Evolutionary conservation across 2,797 vertebrate species (phyloP).

Genomic region (Enteromius viviparus): DNA sequence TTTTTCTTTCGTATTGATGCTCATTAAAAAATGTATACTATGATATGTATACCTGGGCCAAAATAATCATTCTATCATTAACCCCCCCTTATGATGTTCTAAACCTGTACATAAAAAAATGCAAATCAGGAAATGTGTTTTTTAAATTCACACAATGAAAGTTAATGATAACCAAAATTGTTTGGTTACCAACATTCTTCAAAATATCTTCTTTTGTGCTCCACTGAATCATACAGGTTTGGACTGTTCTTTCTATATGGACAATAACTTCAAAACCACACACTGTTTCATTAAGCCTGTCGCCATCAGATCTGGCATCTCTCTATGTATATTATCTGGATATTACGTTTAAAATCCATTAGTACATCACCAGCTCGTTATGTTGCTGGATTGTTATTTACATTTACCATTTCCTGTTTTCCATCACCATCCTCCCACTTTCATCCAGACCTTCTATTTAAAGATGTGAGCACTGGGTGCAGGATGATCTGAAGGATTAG

Average conservation of each 20-base stretch:
- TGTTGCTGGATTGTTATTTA: not conserved
- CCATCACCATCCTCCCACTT: conserved; percentile 61
- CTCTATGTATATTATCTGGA: not conserved
- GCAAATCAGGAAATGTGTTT: not conserved
- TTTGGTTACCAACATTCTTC: conserved; percentile 7
- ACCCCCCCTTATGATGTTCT: not conserved
- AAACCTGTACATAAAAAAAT: not conserved
- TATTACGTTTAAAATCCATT: not conserved
- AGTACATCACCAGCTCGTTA: not conserved
- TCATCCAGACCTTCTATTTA: conserved; percentile 71
- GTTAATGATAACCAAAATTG: not conserved
- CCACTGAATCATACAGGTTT: not conserved
- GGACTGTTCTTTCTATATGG: not conserved
- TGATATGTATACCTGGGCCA: not conserved
- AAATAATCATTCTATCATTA: not conserved
- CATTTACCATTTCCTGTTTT: conserved; percentile 30
- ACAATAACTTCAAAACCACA: not conserved
- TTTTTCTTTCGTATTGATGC: not conserved
- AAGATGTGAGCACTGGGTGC: conserved; percentile 67
- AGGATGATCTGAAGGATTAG: conserved; percentile 79
- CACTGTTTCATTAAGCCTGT: not conserved
- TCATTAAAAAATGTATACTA: not conserved
- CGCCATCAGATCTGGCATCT: not conserved
- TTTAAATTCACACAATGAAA: not conserved
- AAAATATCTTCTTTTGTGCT: not conserved